Base-by-base conservation (phyloP, 2,888 invertebrate species). In the Hirtodrosophila trivittata region DNA sequence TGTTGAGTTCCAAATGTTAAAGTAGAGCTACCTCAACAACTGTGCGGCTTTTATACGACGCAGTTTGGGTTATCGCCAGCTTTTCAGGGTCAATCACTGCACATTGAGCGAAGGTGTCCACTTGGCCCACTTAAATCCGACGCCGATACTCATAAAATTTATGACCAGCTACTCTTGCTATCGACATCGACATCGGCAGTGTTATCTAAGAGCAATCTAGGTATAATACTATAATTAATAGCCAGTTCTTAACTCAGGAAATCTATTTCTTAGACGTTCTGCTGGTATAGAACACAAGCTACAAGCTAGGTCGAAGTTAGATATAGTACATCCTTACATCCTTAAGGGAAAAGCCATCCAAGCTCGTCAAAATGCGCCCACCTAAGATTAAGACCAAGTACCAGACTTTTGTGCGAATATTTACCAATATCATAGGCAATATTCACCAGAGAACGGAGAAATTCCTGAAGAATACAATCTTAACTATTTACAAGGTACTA, bases 41-140 rank as follows among this genome's bases (percentile, higher is more conserved):
- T 28, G 14, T 12, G 28, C 1, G 32, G 32, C 42, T 75, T 78
- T 55, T 82, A 78, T 75, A 71, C 28, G 13, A 12, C 9, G 3
- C 18, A 12, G 6, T 5, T 37, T 12, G 10, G 18, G 18, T 52
- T 71, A 82, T 77, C 72, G 51, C 49, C 12, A 13, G 33, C 12
- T 13, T 47, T 66, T 55, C 75, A 77, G 47, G 84, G 77, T 70
- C 70, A 73, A 58, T 66, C 50, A 47, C 43, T 42, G 45, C 38
- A 26, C 45, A 63, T 26, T 14, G 49, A 47, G 13, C 52, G 52
- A 66, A 62, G 59, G 54, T 65, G 56, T 66, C 78, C 85, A 78
- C 78, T 78, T 78, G 85, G 82, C 78, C 78, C 66, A 78, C 57
- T 75, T 21, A 85, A 25, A 38, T 33, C 45, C 13, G 30, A 37